Evolutionary conservation across 2,797 vertebrate genomes (phyloP), one percentile per base, ranked within the genome.

Genomic region (Acridotheres tristis): DNA sequence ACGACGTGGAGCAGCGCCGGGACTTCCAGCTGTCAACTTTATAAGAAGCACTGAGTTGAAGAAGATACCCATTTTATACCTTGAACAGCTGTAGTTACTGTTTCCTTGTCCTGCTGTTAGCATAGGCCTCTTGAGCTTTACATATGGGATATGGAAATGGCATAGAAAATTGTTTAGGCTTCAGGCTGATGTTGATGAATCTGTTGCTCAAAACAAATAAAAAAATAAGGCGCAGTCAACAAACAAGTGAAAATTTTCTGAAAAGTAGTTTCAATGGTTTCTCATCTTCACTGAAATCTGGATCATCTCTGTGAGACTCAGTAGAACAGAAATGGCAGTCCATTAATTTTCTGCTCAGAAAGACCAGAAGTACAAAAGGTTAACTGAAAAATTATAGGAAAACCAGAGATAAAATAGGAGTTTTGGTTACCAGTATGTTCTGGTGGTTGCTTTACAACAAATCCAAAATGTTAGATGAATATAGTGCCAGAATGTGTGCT

Each of bases 1-100:
- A 1, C 27, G 66, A 9, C 50, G 1, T 2, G 10, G 5, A 15
- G 4, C 10, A 0, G 23, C 14, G 5, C 42, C 3, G 7, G 23
- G 9, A 11, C 55, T 58, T 9, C 2, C 1, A 0, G 19, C 9
- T 22, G 34, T 3, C 50, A 17, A 0, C 27, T 68, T 81, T 10
- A 4, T 26, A 5, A 21, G 29, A 22, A 62, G 11, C 10, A 3
- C 62, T 1, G 47, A 61, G 22, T 3, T 74, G 55, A 40, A 25
- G 54, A 57, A 86, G 50, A 21, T 13, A 7, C 9, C 19, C 14
- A 1, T 19, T 66, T 72, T 84, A 13, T 0, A 2, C 27, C 16
- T 57, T 55, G 20, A 51, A 22, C 9, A 11, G 55, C 9, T 2
- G 10, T 20, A 10, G 17, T 12, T 59, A 48, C 14, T 11, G 1